Evolutionary conservation across 2,888 invertebrate genomes (phyloP), one percentile per base, ranked within the genome.

Genomic region (Rotaria sp.): DNA sequence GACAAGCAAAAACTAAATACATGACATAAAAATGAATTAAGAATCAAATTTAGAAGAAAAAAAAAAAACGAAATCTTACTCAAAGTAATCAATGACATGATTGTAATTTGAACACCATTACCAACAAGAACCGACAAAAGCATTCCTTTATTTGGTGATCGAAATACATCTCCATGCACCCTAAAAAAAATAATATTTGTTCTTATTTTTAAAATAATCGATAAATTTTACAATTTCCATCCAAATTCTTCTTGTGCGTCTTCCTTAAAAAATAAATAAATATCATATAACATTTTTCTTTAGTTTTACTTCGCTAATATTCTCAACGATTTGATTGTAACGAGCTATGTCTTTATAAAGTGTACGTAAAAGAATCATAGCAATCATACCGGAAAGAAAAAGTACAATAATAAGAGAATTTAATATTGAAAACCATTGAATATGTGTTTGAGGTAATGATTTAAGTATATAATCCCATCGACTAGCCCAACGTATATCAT

Each of bases 381-480:
- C 98, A 30, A 99, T 97, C 98, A 99, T 99, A 88, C 98, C 98
- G 88, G 97, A 96, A 38, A 99, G 92, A 92, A 99, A 99, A 55
- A 97, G 92, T 5, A 96, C 96, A 88, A 99, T 99, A 86, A 99
- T 96, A 89, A 99, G 92, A 0, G 97, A 97, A 92, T 99, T 99
- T 87, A 99, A 93, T 90, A 99, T 99, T 88, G 96, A 91, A 91
- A 98, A 97, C 98, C 97, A 98, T 91, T 98, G 97, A 89, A 98
- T 97, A 90, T 97, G 97, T 0, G 97, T 96, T 91, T 97, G 96
- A 0, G 96, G 97, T 95, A 97, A 96, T 0, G 97, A 96, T 92
- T 97, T 96, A 87, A 99, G 92, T 88, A 99, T 97, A 91, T 99
- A 99, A 92, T 99, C 99, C 99, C 99, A 99, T 89, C 99, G 93